A percentile compares a stretch with the other conserved stretches of the same genome.
These are phyloP conservation scores for Pristionchus maxplancki DNA, from an alignment of 2,888 invertebrate species.

Conservation along the genomic window DNA sequence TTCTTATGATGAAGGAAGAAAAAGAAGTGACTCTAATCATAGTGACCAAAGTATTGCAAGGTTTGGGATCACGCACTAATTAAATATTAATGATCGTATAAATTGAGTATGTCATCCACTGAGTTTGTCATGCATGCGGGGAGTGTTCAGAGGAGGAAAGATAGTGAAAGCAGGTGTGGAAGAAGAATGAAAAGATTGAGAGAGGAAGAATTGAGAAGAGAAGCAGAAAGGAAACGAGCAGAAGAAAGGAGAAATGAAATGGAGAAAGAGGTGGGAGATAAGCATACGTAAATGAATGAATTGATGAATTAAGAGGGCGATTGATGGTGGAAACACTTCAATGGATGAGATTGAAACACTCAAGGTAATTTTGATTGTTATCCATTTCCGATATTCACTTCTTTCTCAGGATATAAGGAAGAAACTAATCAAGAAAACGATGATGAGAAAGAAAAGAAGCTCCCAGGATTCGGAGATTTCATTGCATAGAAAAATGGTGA, in stretches of 20 bases:
- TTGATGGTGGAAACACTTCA: slow-evolving; percentile 7
- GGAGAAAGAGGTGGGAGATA: background rate
- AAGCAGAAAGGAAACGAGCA: background rate
- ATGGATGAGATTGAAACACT: background rate
- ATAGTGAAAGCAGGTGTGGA: background rate
- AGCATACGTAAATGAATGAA: background rate
- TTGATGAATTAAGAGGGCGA: background rate
- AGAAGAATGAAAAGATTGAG: background rate
- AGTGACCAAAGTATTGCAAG: slow-evolving; percentile 34
- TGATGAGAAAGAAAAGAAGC: slow-evolving; percentile 29
- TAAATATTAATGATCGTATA: background rate
- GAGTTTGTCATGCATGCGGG: slow-evolving; percentile 19
- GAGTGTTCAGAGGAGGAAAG: background rate
- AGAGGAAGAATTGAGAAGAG: background rate
- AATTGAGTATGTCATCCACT: slow-evolving; percentile 4
- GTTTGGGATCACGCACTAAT: background rate
- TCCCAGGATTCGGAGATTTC: slow-evolving; percentile 5
- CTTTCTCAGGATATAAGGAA: background rate
- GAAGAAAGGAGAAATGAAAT: slow-evolving; percentile 6
- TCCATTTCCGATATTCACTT: too few species aligned
- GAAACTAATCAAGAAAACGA: slow-evolving; percentile 38
- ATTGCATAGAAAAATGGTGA: background rate
- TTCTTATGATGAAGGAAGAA: background rate
- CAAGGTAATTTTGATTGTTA: background rate
- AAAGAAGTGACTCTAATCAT: background rate